Percentiles rank a stretch among this genome's conserved stretches.
Conservation (phyloP, 2,888 invertebrate species). For the Lasioglossum marginatum region DNA sequence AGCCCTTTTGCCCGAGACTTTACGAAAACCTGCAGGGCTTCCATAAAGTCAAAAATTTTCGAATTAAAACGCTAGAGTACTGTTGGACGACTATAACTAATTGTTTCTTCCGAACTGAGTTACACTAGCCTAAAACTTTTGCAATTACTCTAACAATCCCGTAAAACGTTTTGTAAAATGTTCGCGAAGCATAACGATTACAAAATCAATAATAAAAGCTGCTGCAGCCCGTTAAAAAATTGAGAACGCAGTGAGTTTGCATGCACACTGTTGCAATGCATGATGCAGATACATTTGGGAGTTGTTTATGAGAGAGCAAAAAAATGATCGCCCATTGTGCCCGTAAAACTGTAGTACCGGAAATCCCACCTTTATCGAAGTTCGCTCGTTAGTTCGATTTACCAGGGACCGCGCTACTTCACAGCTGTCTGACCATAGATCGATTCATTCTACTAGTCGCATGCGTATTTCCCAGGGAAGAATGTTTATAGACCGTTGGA, state of each 20-base stretch:
- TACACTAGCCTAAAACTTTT: neutral
- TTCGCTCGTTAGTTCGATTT: neutral
- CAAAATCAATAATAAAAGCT: neutral
- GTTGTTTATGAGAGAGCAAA: neutral
- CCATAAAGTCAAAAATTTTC: neutral
- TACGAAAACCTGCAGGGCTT: neutral
- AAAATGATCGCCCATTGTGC: neutral
- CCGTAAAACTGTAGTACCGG: neutral
- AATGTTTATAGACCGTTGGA: slow-evolving; percentile 30
- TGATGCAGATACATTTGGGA: neutral
- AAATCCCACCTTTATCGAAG: neutral
- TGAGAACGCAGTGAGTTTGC: too few species aligned
- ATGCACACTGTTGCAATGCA: neutral
- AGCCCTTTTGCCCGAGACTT: neutral
- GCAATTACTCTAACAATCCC: neutral
- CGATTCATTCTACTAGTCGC: slow-evolving; percentile 29
- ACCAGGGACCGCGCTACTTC: neutral
- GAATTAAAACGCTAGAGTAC: neutral
- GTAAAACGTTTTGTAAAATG: neutral
- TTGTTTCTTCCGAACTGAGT: neutral
- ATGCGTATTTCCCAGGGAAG: slow-evolving; percentile 13
- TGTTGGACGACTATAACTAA: neutral
- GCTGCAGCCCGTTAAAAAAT: neutral
- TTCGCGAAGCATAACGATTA: neutral
- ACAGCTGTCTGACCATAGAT: slow-evolving; percentile 2